Percentiles rank a stretch among this genome's conserved stretches.
These are phyloP conservation scores for Remorina albescens DNA, from an alignment of 2,797 vertebrate genomes.

Conservation along the genomic window DNA sequence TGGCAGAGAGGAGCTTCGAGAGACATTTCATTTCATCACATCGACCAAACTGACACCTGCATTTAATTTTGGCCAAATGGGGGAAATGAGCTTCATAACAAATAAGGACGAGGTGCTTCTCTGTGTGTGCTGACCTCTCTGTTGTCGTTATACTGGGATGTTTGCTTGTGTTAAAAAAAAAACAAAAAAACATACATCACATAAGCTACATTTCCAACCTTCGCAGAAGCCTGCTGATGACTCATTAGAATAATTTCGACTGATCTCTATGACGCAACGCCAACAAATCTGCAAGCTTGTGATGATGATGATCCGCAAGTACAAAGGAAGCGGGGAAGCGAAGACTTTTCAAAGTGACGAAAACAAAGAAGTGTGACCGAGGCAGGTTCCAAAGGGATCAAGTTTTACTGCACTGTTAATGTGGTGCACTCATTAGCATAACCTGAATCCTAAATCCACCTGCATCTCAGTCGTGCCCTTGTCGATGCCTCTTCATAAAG, in stretches of 20 bases:
- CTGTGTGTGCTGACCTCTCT: background rate
- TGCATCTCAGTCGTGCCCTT: background rate
- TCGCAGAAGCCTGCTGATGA: background rate
- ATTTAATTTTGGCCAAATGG: slow-evolving; percentile 3
- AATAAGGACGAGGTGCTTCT: background rate
- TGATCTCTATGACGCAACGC: background rate
- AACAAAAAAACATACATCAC: too few species aligned
- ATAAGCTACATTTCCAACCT: background rate
- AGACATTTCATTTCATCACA: background rate
- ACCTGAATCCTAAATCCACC: slow-evolving; percentile 11
- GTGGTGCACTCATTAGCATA: slow-evolving; percentile 1
- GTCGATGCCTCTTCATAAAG: background rate
- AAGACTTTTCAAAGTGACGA: background rate
- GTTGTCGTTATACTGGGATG: background rate
- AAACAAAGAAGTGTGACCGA: background rate
- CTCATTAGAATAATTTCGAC: background rate
- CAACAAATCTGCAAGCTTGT: background rate
- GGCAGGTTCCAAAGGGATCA: slow-evolving; percentile 1
- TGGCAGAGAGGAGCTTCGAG: slow-evolving; percentile 3
- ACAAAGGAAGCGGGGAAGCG: background rate
- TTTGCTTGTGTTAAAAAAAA: background rate
- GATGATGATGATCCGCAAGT: background rate
- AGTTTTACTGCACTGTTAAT: background rate
- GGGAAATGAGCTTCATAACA: slow-evolving; percentile 5
- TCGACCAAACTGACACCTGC: background rate